Evolutionary conservation across 2,888 invertebrate species (phyloP).

Genomic region (Leptopilina myrica): DNA sequence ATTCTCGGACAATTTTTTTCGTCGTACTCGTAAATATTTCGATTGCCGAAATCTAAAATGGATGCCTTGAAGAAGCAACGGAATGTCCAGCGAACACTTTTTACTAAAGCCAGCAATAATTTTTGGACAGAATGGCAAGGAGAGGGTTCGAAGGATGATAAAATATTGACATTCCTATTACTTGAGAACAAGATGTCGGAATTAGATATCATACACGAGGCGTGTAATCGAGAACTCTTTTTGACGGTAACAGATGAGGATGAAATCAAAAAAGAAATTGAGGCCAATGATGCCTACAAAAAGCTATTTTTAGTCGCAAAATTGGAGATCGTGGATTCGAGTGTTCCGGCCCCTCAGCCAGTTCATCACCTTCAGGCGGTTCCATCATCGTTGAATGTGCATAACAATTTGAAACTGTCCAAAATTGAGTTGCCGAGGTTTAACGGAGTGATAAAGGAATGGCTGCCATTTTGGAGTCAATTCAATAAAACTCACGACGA

Average conservation of each 20-base stretch:
- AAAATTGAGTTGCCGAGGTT: background rate
- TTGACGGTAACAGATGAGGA: background rate
- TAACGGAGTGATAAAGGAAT: background rate
- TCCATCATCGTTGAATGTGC: background rate
- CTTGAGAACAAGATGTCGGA: too few species aligned
- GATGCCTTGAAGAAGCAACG: too few species aligned
- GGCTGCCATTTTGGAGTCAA: background rate
- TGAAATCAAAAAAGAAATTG: background rate
- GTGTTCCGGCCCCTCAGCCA: background rate
- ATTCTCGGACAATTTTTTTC: too few species aligned
- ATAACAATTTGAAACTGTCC: background rate
- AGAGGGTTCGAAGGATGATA: too few species aligned
- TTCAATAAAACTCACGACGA: background rate
- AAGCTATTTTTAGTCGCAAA: background rate
- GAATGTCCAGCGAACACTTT: too few species aligned
- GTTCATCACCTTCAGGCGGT: background rate
- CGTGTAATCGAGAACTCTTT: background rate
- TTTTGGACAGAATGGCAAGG: too few species aligned
- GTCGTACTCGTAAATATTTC: too few species aligned
- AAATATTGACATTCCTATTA: too few species aligned
- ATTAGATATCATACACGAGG: background rate
- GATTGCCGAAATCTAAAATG: too few species aligned
- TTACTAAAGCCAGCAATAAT: too few species aligned
- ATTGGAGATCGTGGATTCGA: background rate
- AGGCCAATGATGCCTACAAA: constrained; percentile 1